Evolutionary conservation across 2,888 invertebrate species (phyloP).

Genomic region (Morpho achilles): DNA sequence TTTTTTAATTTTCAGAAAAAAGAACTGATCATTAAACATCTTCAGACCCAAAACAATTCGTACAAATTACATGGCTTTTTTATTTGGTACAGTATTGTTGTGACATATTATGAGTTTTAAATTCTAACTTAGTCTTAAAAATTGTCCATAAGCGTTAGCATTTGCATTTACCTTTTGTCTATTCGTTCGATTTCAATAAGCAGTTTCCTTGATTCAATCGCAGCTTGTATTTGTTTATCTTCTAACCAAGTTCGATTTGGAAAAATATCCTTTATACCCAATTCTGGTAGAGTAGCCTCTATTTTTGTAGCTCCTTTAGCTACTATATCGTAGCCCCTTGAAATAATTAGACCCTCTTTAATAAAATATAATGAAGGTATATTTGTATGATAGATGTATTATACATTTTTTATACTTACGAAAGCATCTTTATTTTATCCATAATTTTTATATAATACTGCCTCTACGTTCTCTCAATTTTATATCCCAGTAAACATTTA

Average conservation of each 20-base stretch:
- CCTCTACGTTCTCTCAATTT: no score
- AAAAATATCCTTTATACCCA: constrained; percentile 73
- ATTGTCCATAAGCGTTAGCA: no score
- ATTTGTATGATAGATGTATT: neutral
- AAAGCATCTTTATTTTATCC: constrained; percentile 2
- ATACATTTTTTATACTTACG: constrained; percentile 6
- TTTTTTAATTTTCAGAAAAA: no score
- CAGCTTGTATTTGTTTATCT: constrained; percentile 78
- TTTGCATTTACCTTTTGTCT: constrained; percentile 64
- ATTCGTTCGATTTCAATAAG: constrained; percentile 77
- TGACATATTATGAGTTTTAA: no score
- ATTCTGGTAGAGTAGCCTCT: constrained; percentile 66
- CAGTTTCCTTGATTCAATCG: constrained; percentile 71
- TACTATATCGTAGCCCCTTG: constrained; percentile 59
- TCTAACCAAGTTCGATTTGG: constrained; percentile 80
- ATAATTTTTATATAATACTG: neutral
- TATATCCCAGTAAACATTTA: no score
- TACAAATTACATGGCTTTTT: no score
- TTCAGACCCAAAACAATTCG: no score
- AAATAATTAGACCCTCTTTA: constrained; percentile 1
- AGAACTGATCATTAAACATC: no score
- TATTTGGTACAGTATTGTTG: no score
- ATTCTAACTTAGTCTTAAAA: no score
- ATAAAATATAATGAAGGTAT: neutral
- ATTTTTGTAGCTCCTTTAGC: constrained; percentile 61